Evolutionary conservation across 2,888 invertebrate genomes (phyloP), one percentile per base, ranked within the genome.

Genomic region (Dorcus parallelipipedus): DNA sequence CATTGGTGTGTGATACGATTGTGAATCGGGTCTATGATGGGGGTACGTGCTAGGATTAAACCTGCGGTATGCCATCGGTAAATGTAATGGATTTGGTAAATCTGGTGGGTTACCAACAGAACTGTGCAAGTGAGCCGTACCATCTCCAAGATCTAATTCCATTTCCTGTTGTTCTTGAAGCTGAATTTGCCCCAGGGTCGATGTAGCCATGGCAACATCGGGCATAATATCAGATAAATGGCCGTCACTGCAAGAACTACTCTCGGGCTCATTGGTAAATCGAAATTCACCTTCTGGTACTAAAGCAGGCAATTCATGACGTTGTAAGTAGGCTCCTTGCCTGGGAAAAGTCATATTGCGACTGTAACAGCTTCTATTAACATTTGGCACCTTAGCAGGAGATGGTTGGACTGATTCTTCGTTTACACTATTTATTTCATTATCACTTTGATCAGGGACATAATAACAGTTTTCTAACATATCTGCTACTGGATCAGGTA

Each of bases 141-240:
- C 92, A 72, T 95, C 94, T 0, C 95, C 95, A 65, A 95, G 83
- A 78, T 93, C 93, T 68, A 94, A 79, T 75, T 93, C 92, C 73
- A 93, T 80, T 68, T 86, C 86, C 67, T 81, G 82, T 63, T 79
- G 80, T 67, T 82, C 82, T 60, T 81, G 80, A 64, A 87, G 79
- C 77, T 87, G 88, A 72, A 88, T 83, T 76, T 83, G 90, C 5
- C 81, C 88, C 72, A 83, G 83, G 63, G 84, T 90, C 64, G 86
- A 89, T 56, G 88, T 93, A 70, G 94, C 94, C 93, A 94, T 93
- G 10, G 94, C 94, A 69, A 95, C 93, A 79, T 95, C 95, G 0
- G 95, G 95, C 87, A 95, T 93, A 70, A 90, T 88, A 62, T 92
- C 92, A 20, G 90, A 86, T 61, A 90, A 79, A 69, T 88, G 88